Conservation (phyloP, 2,888 invertebrate species). For the Tortrix viridana region DNA sequence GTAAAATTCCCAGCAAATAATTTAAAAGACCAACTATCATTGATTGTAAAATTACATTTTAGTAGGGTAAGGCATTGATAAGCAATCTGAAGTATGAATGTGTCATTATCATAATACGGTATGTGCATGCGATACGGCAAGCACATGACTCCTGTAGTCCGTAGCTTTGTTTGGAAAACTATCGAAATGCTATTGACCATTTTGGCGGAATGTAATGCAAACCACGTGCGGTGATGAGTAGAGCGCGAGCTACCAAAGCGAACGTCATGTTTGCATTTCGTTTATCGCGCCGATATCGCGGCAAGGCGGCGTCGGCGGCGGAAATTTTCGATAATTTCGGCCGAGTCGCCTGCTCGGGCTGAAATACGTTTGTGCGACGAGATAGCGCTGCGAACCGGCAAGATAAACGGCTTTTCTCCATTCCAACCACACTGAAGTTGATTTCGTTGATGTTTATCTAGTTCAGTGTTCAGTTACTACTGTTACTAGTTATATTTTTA, state of each 20-base stretch:
- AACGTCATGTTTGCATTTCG: slow-evolving; percentile 63
- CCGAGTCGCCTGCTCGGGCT: slow-evolving; percentile 47
- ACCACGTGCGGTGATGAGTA: slow-evolving; percentile 27
- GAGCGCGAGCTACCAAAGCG: slow-evolving; percentile 38
- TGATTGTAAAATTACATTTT: not conserved
- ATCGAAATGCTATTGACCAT: slow-evolving; percentile 27
- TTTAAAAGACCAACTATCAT: not conserved
- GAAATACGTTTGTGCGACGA: slow-evolving; percentile 46
- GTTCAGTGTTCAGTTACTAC: slow-evolving; percentile 22
- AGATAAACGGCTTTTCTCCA: slow-evolving; percentile 50
- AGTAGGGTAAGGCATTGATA: slow-evolving; percentile 21
- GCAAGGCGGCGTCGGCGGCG: slow-evolving; percentile 50
- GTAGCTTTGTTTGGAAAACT: slow-evolving; percentile 33
- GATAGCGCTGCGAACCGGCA: slow-evolving; percentile 47
- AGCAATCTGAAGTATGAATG: slow-evolving; percentile 24
- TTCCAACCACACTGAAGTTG: slow-evolving; percentile 32
- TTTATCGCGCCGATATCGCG: slow-evolving; percentile 60
- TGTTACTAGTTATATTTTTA: slow-evolving; percentile 15
- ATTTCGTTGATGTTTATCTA: slow-evolving; percentile 34
- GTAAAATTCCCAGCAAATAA: not conserved
- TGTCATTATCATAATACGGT: slow-evolving; percentile 18
- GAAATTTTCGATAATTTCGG: slow-evolving; percentile 67
- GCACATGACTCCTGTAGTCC: slow-evolving; percentile 19
- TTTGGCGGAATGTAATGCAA: slow-evolving; percentile 27
- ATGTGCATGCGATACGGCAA: slow-evolving; percentile 19